Percentiles rank a stretch among this genome's conserved stretches.
Evolutionary conservation across 2,797 vertebrate genomes (phyloP).

Genomic region (Momotus momota): DNA sequence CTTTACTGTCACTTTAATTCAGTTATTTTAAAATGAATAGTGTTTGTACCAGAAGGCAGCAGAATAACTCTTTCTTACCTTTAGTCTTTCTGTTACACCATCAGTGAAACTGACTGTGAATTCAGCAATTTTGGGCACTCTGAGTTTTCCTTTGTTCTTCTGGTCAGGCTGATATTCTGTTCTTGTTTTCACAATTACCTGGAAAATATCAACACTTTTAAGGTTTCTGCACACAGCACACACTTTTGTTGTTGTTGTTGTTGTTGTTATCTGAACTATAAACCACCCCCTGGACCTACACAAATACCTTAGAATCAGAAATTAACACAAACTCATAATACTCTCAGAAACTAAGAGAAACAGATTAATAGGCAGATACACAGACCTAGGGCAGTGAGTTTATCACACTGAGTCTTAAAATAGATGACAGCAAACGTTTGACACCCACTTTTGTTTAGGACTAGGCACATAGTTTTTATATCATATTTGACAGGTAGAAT

Average conservation of each 20-base stretch:
- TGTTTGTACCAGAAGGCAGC: slow-evolving; percentile 28
- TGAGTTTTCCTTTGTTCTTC: slow-evolving; percentile 93
- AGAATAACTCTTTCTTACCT: slow-evolving; percentile 80
- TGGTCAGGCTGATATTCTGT: slow-evolving; percentile 97
- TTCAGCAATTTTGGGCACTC: slow-evolving; percentile 97
- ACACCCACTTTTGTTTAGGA: not conserved
- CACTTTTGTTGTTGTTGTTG: not conserved
- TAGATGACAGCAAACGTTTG: not conserved
- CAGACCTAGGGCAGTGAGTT: not conserved
- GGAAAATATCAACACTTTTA: slow-evolving; percentile 39
- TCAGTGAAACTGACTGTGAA: slow-evolving; percentile 97
- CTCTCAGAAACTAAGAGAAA: not conserved
- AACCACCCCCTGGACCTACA: not conserved
- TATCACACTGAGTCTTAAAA: not conserved
- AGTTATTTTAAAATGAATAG: slow-evolving; percentile 19
- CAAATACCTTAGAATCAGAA: not conserved
- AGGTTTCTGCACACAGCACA: not conserved
- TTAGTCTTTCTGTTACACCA: slow-evolving; percentile 90
- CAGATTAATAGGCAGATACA: not conserved
- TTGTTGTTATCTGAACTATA: not conserved
- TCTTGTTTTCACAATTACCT: slow-evolving; percentile 99
- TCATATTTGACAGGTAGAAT: not conserved
- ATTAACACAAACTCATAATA: not conserved
- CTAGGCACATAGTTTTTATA: not conserved
- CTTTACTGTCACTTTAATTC: slow-evolving; percentile 43